Conservation (phyloP, 2,797 vertebrate genomes). For the Intellagama lesueurii region DNA sequence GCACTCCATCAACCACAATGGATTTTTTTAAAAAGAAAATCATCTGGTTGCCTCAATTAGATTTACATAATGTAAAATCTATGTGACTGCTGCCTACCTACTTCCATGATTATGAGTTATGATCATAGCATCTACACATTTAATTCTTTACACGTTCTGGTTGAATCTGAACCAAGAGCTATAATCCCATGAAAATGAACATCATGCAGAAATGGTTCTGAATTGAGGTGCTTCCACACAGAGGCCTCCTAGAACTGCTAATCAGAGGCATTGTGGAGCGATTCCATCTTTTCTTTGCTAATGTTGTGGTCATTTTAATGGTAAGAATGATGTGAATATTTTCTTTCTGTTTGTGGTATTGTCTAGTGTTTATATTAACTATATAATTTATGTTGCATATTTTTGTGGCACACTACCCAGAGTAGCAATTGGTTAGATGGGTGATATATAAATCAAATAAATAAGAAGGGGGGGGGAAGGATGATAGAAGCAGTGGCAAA, state of each 20-base stretch:
- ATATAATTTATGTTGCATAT: no score
- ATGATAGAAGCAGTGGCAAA: neutral
- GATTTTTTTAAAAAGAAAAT: slow-evolving; percentile 36
- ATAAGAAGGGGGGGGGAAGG: neutral
- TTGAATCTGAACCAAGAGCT: neutral
- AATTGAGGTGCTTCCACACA: neutral
- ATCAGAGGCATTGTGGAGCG: neutral
- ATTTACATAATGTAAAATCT: slow-evolving; percentile 27
- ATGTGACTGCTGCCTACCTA: neutral
- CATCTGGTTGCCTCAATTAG: slow-evolving; percentile 34
- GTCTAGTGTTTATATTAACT: no score
- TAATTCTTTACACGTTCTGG: neutral
- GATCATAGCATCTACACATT: neutral
- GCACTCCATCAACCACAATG: neutral
- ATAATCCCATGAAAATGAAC: neutral
- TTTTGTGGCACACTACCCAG: no score
- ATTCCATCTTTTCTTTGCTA: neutral
- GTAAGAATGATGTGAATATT: neutral
- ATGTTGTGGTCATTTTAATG: neutral
- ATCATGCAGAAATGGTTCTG: neutral
- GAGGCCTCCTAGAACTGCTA: neutral
- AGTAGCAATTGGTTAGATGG: no score
- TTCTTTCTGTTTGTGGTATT: no score
- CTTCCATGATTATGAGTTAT: neutral
- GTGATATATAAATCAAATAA: no score